Conservation (phyloP, 2,797 vertebrate species). For the Anniella stebbinsi region DNA sequence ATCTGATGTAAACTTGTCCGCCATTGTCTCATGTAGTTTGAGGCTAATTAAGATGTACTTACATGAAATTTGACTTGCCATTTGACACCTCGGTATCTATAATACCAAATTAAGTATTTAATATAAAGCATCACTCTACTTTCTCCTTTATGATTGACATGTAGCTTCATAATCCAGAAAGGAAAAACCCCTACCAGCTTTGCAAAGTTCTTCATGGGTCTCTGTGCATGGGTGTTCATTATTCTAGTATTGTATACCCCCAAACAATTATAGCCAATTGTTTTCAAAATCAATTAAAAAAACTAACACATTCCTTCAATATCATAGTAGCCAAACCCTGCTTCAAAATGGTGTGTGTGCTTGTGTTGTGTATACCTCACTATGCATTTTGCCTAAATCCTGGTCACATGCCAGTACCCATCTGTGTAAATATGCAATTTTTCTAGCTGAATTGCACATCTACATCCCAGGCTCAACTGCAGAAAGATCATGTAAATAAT, state of each 20-base stretch:
- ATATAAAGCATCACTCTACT: background rate
- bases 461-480: constrained; percentile 66
- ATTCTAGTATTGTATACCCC: background rate
- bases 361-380: constrained; percentile 31
- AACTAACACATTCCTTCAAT: constrained; percentile 24
- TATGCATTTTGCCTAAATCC: constrained; percentile 47
- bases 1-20: background rate
- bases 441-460: constrained; percentile 75
- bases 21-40: background rate
- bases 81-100: background rate
- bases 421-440: constrained; percentile 75
- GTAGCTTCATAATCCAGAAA: background rate
- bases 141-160: background rate
- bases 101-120: background rate
- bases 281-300: background rate
- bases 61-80: background rate
- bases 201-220: background rate
- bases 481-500: constrained; percentile 80
- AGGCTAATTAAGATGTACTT: background rate
- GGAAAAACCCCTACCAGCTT: background rate
- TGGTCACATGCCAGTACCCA: constrained; percentile 75
- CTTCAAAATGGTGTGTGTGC: constrained; percentile 4
- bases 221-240: background rate
- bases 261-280: background rate
- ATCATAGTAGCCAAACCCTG: constrained; percentile 10